phyloP scores from a whole-genome alignment of 2,888 invertebrate genomes.

The Nyleta sp. region DNA sequence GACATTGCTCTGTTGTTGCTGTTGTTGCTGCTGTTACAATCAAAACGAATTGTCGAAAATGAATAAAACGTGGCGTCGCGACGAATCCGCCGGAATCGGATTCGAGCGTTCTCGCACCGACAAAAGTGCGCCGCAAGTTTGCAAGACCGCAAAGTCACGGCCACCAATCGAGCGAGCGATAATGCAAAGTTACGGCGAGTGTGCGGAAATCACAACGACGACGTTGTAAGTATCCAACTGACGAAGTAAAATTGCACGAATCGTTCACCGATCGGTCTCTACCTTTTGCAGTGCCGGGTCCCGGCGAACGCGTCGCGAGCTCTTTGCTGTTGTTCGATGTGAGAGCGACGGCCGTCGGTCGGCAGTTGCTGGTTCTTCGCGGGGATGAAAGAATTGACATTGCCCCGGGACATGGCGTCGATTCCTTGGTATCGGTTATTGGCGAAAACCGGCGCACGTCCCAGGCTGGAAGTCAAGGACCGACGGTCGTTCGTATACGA shows the following conservation, averaged over 20 bases:
- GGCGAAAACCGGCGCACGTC: slow-evolving; percentile 22
- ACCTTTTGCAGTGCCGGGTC: background rate
- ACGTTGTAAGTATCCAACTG: too few relatives aligned
- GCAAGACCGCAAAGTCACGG: too few relatives aligned
- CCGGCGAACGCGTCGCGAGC: slow-evolving; percentile 35
- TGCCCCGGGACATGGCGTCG: slow-evolving; percentile 4
- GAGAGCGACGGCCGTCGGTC: slow-evolving; percentile 69
- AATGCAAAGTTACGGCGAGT: too few relatives aligned
- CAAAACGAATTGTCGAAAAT: slow-evolving; percentile 59
- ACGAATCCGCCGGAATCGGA: background rate
- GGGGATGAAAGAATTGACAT: slow-evolving; percentile 67
- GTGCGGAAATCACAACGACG: too few relatives aligned
- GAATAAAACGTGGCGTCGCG: slow-evolving; percentile 49
- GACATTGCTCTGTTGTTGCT: slow-evolving; percentile 48
- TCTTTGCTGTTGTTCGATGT: slow-evolving; percentile 54
- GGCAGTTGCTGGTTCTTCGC: slow-evolving; percentile 69
- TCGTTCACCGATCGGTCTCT: too few relatives aligned
- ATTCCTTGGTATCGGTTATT: slow-evolving; percentile 12
- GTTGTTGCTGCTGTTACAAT: slow-evolving; percentile 60
- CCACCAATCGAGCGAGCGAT: too few relatives aligned
- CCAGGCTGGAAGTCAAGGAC: slow-evolving; percentile 54
- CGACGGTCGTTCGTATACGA: slow-evolving; percentile 69
- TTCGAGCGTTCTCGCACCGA: too few relatives aligned
- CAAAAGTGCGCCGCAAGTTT: too few relatives aligned
- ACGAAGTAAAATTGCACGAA: too few relatives aligned